Percentiles rank a stretch among this genome's conserved stretches.
Evolutionary conservation across 2,797 vertebrate genomes (phyloP).

Genomic region (Lagorchestes hirsutus): DNA sequence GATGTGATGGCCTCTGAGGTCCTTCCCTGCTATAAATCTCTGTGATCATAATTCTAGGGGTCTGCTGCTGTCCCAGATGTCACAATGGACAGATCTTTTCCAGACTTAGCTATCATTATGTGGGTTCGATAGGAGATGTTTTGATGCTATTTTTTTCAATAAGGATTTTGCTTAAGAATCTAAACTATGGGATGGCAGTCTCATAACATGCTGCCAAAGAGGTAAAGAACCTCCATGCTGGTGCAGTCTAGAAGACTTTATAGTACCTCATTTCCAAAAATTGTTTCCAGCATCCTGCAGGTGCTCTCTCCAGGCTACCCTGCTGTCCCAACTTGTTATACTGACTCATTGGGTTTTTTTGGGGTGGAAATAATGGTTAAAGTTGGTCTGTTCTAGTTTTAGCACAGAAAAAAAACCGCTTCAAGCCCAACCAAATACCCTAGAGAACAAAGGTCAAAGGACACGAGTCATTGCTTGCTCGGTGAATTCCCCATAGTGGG

Average conservation of each 20-base stretch:
- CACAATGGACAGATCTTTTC: background rate
- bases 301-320: background rate
- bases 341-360: background rate
- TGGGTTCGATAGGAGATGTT: background rate
- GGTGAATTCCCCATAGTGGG: background rate
- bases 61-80: background rate
- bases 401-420: slow-evolving; percentile 2
- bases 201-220: slow-evolving; percentile 13
- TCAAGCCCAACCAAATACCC: background rate
- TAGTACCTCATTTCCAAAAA: background rate
- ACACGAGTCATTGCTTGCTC: background rate
- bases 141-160: background rate
- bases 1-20: background rate
- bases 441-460: background rate
- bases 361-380: slow-evolving; percentile 24
- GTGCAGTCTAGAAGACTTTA: background rate
- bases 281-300: background rate
- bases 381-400: background rate
- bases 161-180: background rate
- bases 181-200: background rate
- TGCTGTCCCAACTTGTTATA: background rate
- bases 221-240: background rate
- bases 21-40: background rate
- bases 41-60: background rate
- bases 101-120: background rate